Percentiles rank a stretch among this genome's conserved stretches.
Conservation (phyloP, 2,113 vertebrate species). For the Takifugu bimaculatus region DNA sequence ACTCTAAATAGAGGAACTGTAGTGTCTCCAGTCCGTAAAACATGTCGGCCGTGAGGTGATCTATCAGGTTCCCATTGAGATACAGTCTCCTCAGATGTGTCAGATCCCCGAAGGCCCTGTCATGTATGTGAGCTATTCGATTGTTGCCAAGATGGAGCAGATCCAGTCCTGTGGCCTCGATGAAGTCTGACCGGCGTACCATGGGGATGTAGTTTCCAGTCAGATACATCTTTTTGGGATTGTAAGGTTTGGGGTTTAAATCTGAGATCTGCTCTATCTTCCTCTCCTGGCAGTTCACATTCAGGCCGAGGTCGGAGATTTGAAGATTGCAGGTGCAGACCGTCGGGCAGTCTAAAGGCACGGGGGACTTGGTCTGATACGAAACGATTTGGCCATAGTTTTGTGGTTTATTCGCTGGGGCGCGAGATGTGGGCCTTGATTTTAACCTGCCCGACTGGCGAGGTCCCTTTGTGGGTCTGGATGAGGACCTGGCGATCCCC, state of each 20-base stretch:
- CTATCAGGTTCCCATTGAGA: constrained; percentile 92
- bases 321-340: constrained; percentile 96
- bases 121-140: constrained; percentile 86
- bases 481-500: constrained; percentile 85
- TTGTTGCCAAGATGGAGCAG: constrained; percentile 97
- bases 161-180: constrained; percentile 89
- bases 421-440: constrained; percentile 83
- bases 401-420: constrained; percentile 84
- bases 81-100: constrained; percentile 89
- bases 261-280: constrained; percentile 92
- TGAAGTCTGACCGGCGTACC: constrained; percentile 87
- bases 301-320: constrained; percentile 96
- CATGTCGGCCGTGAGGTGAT: constrained; percentile 82
- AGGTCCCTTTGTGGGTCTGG: constrained; percentile 88
- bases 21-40: constrained; percentile 90
- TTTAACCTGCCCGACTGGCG: constrained; percentile 88
- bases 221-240: constrained; percentile 98
- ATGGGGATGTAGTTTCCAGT: constrained; percentile 91
- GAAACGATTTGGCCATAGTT: constrained; percentile 92
- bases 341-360: constrained; percentile 96
- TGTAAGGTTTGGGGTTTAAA: constrained; percentile 94
- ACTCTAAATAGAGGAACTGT: constrained; percentile 96
- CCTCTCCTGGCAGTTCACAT: constrained; percentile 96
- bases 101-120: constrained; percentile 88
- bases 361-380: constrained; percentile 96